These are phyloP conservation scores for Nibea coibor DNA, from an alignment of 2,113 vertebrate genomes.

Conservation along the genomic window DNA sequence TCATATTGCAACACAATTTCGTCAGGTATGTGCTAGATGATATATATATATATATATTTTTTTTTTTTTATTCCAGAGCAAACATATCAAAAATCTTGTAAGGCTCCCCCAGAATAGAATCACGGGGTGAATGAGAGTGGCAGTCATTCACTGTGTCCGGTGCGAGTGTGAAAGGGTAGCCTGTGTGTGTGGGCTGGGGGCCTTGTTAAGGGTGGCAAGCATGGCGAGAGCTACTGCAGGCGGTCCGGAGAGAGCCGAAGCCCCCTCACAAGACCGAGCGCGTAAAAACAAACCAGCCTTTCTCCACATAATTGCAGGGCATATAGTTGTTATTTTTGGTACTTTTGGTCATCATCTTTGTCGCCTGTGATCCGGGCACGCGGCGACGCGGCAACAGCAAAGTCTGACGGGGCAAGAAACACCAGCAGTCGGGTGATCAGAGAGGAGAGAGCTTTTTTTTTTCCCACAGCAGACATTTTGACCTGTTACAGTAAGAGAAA, in stretches of 20 bases:
- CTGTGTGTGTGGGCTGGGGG: slow-evolving; percentile 49
- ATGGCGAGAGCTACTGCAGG: slow-evolving; percentile 7
- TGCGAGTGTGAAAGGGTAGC: slow-evolving; percentile 21
- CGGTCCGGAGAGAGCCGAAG: slow-evolving; percentile 32
- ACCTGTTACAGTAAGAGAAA: neutral
- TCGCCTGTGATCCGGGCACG: neutral
- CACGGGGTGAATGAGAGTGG: slow-evolving; percentile 7
- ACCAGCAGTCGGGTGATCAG: rapidly evolving
- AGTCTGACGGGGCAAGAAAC: neutral
- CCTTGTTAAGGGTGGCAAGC: slow-evolving; percentile 40
- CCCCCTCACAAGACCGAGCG: slow-evolving; percentile 15
- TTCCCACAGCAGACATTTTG: neutral
- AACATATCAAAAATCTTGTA: neutral
- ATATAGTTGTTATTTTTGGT: neutral
- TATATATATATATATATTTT: neutral
- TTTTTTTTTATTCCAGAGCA: slow-evolving; percentile 22
- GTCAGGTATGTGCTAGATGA: slow-evolving; percentile 37
- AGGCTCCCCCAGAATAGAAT: slow-evolving; percentile 5
- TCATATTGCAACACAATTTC: slow-evolving; percentile 46
- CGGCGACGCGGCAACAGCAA: neutral
- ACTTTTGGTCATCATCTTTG: neutral
- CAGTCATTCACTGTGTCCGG: slow-evolving; percentile 33
- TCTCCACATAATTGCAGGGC: slow-evolving; percentile 9
- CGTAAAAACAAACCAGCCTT: slow-evolving; percentile 21
- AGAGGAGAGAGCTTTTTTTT: neutral